Evolutionary conservation across 2,888 invertebrate genomes (phyloP), one percentile per base, ranked within the genome.

Genomic region (Salticus scenicus): DNA sequence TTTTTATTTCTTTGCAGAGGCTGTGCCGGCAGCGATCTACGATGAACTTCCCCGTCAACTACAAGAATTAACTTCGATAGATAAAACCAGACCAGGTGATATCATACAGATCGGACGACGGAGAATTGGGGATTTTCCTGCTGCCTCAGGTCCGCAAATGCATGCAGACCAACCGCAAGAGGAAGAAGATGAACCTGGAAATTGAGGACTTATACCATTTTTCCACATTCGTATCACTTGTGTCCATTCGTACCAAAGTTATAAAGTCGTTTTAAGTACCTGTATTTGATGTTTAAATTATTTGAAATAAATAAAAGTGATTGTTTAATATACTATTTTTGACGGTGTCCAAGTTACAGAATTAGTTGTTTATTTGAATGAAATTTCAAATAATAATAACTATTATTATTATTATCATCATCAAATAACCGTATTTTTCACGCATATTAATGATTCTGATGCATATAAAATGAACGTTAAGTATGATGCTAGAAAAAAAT

Each of bases 11-110:
- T 33, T 69, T 76, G 1, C 92, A 96, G 96, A 96, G 90, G 95
- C 95, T 90, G 94, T 97, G 51, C 96, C 96, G 10, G 93, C 94
- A 87, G 93, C 94, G 88, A 94, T 97, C 89, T 96, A 95, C 90
- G 93, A 94, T 8, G 96, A 97, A 90, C 92, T 97, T 75, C 94
- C 96, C 1, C 92, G 93, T 14, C 93, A 94, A 89, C 92, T 95
- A 67, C 93, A 94, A 90, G 93, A 92, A 73, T 93, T 93, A 90
- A 93, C 95, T n/a, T 91, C 93, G 88, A 92, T 95, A 86, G 95
- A 95, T 89, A 87, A 78, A 4, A 88, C 88, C 7, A 74, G 86
- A 27, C 66, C 88, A 12, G 80, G 87, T 14, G 88, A 88, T 2
- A 88, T 88, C 17, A 74, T 88, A 10, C 87, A 88, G 64, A 88